These are phyloP conservation scores for Mantis religiosa DNA, from an alignment of 2,888 invertebrate genomes.

Conservation along the genomic window DNA sequence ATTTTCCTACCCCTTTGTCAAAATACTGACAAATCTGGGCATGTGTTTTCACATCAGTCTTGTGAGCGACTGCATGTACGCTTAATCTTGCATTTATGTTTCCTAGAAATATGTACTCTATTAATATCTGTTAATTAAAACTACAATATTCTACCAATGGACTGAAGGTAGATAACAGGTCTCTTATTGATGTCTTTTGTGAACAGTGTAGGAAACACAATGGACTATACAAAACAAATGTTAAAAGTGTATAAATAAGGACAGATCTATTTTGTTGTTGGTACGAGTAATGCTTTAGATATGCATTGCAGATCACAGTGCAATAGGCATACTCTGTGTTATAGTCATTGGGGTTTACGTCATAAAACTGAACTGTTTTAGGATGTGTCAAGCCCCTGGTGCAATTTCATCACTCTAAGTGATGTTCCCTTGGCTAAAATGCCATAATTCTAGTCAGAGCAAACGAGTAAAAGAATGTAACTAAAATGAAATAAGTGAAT, in stretches of 20 bases:
- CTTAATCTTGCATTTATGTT: constrained; percentile 39
- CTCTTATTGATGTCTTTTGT: constrained; percentile 12
- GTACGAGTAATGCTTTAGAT: constrained; percentile 22
- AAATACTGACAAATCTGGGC: constrained; percentile 27
- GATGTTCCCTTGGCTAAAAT: background rate
- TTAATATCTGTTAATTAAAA: constrained; percentile 35
- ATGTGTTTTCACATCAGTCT: constrained; percentile 29
- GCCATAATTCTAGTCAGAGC: constrained; percentile 7
- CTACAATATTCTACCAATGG: constrained; percentile 32
- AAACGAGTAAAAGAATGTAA: background rate
- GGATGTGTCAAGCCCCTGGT: background rate
- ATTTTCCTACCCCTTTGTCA: constrained; percentile 1
- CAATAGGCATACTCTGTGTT: background rate
- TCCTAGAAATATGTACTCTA: constrained; percentile 48
- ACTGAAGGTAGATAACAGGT: background rate
- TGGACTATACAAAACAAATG: constrained; percentile 1
- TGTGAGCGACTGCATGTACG: constrained; percentile 27
- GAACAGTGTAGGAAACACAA: constrained; percentile 24
- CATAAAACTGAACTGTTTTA: background rate
- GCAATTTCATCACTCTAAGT: background rate
- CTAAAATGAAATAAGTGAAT: background rate
- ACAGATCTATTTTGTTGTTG: constrained; percentile 29
- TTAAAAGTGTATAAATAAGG: constrained; percentile 25
- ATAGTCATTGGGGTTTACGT: background rate
- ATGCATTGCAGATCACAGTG: constrained; percentile 16